These are phyloP conservation scores for Hypselothyrea guttata DNA, from an alignment of 2,888 invertebrate genomes.

Conservation along the genomic window DNA sequence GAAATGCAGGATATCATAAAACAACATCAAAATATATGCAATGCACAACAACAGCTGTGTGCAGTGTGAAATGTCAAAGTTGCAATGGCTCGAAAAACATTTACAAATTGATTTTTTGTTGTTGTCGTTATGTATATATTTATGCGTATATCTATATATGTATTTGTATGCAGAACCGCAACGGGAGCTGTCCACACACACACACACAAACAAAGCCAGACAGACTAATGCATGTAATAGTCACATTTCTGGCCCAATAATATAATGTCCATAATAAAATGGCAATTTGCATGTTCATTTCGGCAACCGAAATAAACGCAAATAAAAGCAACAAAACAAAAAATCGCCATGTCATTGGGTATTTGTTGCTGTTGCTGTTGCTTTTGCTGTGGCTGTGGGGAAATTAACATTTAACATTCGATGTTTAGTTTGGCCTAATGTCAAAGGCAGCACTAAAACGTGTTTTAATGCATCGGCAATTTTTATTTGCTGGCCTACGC, in stretches of 20 bases:
- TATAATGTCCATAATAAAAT: slow-evolving; percentile 74
- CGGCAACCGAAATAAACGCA: slow-evolving; percentile 38
- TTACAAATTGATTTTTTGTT: slow-evolving; percentile 76
- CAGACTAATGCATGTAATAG: slow-evolving; percentile 57
- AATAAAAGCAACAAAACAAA: slow-evolving; percentile 49
- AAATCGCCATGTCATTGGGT: slow-evolving; percentile 33
- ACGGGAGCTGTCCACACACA: slow-evolving; percentile 44
- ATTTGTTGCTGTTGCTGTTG: slow-evolving; percentile 15
- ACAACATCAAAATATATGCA: slow-evolving; percentile 16
- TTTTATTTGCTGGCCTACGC: slow-evolving; percentile 23
- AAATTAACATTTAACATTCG: slow-evolving; percentile 62
- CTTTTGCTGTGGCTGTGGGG: slow-evolving; percentile 33
- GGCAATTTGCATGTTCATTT: slow-evolving; percentile 69
- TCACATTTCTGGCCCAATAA: slow-evolving; percentile 61
- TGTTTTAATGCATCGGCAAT: slow-evolving; percentile 45
- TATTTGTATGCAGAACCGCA: slow-evolving; percentile 60
- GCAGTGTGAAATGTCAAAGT: slow-evolving; percentile 70
- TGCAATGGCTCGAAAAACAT: slow-evolving; percentile 61
- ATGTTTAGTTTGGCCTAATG: slow-evolving; percentile 37
- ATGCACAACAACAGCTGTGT: slow-evolving; percentile 29
- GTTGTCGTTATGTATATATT: slow-evolving; percentile 24
- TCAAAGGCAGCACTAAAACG: slow-evolving; percentile 30
- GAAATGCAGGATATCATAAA: slow-evolving; percentile 11
- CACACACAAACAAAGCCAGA: slow-evolving; percentile 4
- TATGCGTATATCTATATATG: slow-evolving; percentile 47